Base-by-base conservation (phyloP, 2,113 vertebrate genomes). In the Hirundichthys speculiger region DNA sequence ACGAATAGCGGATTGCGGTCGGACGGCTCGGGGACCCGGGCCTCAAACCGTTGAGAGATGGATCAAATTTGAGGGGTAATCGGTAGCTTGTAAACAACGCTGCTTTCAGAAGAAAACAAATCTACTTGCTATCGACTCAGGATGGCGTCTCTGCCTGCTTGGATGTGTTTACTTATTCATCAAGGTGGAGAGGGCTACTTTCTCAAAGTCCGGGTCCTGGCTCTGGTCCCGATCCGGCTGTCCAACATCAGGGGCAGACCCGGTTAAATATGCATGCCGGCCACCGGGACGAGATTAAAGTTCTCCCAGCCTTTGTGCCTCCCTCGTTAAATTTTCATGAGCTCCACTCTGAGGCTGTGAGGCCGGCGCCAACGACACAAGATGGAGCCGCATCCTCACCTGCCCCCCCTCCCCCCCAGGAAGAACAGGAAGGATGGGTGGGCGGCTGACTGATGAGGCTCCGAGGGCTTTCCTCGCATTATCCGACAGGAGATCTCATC, bases 91-190 rank as follows among this genome's bases (percentile, higher is more conserved):
- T 85, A 79, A 88, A 88, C 75, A 85, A 71, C 45, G 18, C 69
- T 34, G 67, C 78, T 73, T 82, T 79, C 64, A 76, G 75, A 79
- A 50, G 75, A 84, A 86, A 90, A 89, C 74, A 81, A 87, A 91
- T 86, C 77, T 64, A 77, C 75, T 75, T 79, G 74, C 71, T 85
- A 82, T 86, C 22, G 84, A 85, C 87, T 82, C 20, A 13, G 13
- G 59, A 64, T 66, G 76, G 68, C 67, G 30, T 73, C 83, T 70
- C 71, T 74, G 76, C 72, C 77, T 61, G 64, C 38, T 72, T 82
- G 70, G 72, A 56, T 39, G 65, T 76, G 66, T 79, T 91, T 69
- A 92, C 79, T 92, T 90, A 92, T 90, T 92, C 84, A 92, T 92
- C 61, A 76, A 66, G 63, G 75, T 49, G 66, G 64, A 71, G 68